Evolutionary conservation across 2,888 invertebrate genomes (phyloP).

Genomic region (Mimumesa dahlbomi): DNA sequence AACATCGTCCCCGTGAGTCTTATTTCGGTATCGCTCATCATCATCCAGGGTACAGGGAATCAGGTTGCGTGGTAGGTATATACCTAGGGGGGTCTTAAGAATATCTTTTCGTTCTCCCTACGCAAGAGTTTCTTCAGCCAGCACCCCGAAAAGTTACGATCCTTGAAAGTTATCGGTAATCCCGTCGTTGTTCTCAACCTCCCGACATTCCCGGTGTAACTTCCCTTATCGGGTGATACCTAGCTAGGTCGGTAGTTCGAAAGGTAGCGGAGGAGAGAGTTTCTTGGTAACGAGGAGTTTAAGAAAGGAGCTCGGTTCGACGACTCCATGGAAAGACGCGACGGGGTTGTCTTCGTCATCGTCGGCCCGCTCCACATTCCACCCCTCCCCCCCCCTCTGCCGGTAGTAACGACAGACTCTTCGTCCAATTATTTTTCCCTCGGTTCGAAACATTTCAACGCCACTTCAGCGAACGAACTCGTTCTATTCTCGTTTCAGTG

Average conservation of each 20-base stretch:
- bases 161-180: constrained; percentile 42
- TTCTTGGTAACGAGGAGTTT: constrained; percentile 63
- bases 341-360: constrained; percentile 40
- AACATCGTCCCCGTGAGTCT: constrained; percentile 45
- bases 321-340: constrained; percentile 50
- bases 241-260: constrained; percentile 39
- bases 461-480: constrained; percentile 71
- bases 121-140: constrained; percentile 13
- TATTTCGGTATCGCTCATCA: constrained; percentile 29
- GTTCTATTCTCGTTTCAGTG: constrained; percentile 62
- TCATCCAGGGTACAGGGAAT: too few species aligned
- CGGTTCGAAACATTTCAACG: constrained; percentile 75
- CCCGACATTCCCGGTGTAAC: constrained; percentile 24
- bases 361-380: constrained; percentile 43
- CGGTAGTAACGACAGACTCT: constrained; percentile 71
- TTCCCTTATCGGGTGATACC: constrained; percentile 49
- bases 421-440: constrained; percentile 78
- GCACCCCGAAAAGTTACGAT: constrained; percentile 29
- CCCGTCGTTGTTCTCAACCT: constrained; percentile 28
- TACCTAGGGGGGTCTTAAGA: constrained; percentile 8
- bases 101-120: constrained; percentile 12
- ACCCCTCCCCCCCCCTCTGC: constrained; percentile 16
- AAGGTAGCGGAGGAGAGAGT: constrained; percentile 45
- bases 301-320: constrained; percentile 57
- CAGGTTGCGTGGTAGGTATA: too few species aligned